These are phyloP conservation scores for Apamea crenata DNA, from an alignment of 2,888 invertebrate genomes.

Conservation along the genomic window DNA sequence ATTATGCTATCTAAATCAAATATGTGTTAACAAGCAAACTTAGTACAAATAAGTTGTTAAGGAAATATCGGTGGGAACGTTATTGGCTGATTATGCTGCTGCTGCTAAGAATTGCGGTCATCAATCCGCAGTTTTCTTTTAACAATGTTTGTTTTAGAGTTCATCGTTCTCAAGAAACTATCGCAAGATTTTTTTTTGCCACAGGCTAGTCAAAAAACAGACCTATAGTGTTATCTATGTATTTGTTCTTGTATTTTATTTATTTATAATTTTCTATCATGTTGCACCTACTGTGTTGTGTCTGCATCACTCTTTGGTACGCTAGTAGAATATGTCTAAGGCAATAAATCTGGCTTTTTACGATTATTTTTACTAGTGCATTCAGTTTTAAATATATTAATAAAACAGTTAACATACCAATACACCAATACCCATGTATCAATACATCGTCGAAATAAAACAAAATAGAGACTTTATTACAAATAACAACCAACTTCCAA, in stretches of 20 bases:
- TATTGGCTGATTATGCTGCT: not conserved
- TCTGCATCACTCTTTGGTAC: not conserved
- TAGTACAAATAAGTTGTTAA: not conserved
- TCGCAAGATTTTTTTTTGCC: not conserved
- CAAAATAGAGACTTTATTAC: too few relatives aligned
- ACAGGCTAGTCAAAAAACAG: not conserved
- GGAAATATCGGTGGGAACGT: not conserved
- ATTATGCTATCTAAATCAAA: not conserved
- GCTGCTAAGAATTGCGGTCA: not conserved
- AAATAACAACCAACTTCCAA: too few relatives aligned
- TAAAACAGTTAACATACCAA: not conserved
- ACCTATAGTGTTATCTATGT: not conserved
- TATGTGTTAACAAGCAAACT: not conserved
- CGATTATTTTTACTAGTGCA: too few relatives aligned
- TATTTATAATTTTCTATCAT: not conserved
- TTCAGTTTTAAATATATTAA: too few relatives aligned
- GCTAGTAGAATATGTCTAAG: not conserved
- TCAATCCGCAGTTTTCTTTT: not conserved
- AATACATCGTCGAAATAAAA: not conserved
- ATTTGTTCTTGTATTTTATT: not conserved
- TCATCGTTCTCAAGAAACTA: too few relatives aligned
- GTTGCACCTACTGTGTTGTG: not conserved
- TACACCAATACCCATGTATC: not conserved
- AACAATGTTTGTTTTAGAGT: not conserved
- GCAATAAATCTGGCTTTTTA: not conserved